Base-by-base conservation (phyloP, 2,888 invertebrate species). In the Xestia rhomboidea region DNA sequence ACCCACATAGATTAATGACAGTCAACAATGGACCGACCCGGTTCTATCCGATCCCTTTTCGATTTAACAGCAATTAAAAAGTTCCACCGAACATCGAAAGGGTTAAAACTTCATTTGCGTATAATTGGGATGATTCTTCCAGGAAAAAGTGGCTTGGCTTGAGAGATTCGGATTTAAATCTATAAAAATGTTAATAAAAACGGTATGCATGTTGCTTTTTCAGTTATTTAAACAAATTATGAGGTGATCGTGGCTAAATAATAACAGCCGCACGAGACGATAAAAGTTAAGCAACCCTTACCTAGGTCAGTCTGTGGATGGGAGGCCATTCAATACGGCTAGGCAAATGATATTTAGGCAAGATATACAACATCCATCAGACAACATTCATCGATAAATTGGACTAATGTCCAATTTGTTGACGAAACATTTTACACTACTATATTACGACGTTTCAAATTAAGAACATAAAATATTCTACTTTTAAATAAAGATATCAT, bases 51-150 rank as follows among this genome's bases (percentile, higher is more conserved):
- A 93, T 93, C 94, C 95, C 94, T 93, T 94, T 94, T 94, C 94
- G 95, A 96, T 96, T 96, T 95, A 95, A 94, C 95, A 93, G 94
- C 96, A 96, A 96, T 96, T 96, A 96, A 96, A 96, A 96, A 95
- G 95, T 96, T 95, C 91, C 91, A 91, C 91, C 93, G 91, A 92
- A 92, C 92, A 91, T 90, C 88, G 87, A 92, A 94, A 95, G 95
- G 95, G 92, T 95, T 95, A 94, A 78, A 67, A 93, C 93, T 95
- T 94, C 92, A 93, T 95, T 95, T 93, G 93, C 92, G 92, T 92
- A 91, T 95, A 95, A 96, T 96, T 95, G 94, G 94, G 90, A 87
- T 85, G 91, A 91, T 91, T 92, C 83, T 87, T 85, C 82, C 88
- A 86, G 80, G 85, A 88, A 77, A 60, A 68, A 82, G 87, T 88